Base-by-base conservation (phyloP, 2,888 invertebrate genomes). In the Macaria liturata region DNA sequence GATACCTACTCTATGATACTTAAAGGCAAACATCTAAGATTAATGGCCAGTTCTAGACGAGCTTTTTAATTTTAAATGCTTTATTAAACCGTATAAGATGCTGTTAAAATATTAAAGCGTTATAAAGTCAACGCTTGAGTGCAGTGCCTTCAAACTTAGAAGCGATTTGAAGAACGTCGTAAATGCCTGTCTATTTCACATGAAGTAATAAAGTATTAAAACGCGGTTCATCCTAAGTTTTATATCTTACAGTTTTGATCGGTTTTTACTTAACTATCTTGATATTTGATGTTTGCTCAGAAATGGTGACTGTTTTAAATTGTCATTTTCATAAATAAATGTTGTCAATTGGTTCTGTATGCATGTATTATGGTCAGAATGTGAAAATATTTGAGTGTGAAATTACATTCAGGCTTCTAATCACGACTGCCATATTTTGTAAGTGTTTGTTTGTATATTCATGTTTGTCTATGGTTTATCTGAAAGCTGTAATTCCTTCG, bases 181-280 rank as follows among this genome's bases (percentile, higher is more conserved):
- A 84, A 88, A 84, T 78, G 67, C 73, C 66, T 67, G 79, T 83
- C 81, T 80, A 84, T 81, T 80, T 84, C 74, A 75, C 75, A 79
- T 72, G 71, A 74, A 72, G 74, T 81, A 78, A 84, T 86, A 84
- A 84, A 83, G 82, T 80, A 83, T 83, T 80, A 82, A 80, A 68
- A 70, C 57, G 65, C 63, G 63, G 68, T 65, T 70, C 67, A 67
- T 68, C 67, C 65, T 66, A 50, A 69, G 42, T 43, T 55, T 60
- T 56, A 60, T 68, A 66, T 61, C 67, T 65, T 66, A 59, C 68
- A 52, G 68, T 64, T 67, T 69, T 68, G 57, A 61, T 67, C 59
- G 64, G 57, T 66, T 59, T 59, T 65, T 46, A 52, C 60, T 59
- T 65, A 43, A 52, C 43, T 45, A 31, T 6, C 34, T 37, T 37